Base-by-base conservation (phyloP, 1,140 invertebrate species). In the Drosophila sp. region DNA sequence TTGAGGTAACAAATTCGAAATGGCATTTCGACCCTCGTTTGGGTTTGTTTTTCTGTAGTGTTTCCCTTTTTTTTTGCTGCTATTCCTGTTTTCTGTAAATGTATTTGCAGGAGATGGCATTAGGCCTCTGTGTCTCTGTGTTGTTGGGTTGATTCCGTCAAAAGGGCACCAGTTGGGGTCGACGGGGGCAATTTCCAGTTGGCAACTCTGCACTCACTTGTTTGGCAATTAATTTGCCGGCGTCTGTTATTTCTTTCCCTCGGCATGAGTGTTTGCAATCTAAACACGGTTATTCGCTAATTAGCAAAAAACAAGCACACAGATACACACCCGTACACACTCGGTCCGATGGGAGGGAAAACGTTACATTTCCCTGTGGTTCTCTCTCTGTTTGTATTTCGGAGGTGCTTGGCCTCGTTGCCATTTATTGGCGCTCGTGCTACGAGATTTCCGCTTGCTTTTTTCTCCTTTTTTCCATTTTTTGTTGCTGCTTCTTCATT, bases 201-300 rank as follows among this genome's bases (percentile, higher is more conserved):
- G 84, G 72, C 72, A 89, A 87, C 83, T 80, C 80, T 79, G 84
- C 83, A 87, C 83, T 89, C 84, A 87, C 84, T 87, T 87, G 84
- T 87, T 87, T 87, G 84, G 84, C 84, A 87, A 87, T 87, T 87
- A 87, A 87, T 87, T 86, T 86, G 83, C 79, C 83, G 84, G 72
- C 79, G 79, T 87, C 83, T 87, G 83, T 87, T 86, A 86, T 86
- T 87, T 83, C 84, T 87, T 87, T 83, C 63, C 64, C 73, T 70
- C 56, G 76, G 70, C 84, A 87, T 89, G 84, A 87, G 84, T 87
- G 84, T 89, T 84, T 83, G 84, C 84, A 87, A 87, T 87, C 84
- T 87, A 87, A 87, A 87, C 84, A 89, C 84, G 84, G 84, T 87
- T 87, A 87, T 84, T 87, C 84, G 84, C 84, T 87, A 87, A 87